Evolutionary conservation across 1,140 invertebrate genomes (phyloP).

Genomic region (Hycleus phaleratus): DNA sequence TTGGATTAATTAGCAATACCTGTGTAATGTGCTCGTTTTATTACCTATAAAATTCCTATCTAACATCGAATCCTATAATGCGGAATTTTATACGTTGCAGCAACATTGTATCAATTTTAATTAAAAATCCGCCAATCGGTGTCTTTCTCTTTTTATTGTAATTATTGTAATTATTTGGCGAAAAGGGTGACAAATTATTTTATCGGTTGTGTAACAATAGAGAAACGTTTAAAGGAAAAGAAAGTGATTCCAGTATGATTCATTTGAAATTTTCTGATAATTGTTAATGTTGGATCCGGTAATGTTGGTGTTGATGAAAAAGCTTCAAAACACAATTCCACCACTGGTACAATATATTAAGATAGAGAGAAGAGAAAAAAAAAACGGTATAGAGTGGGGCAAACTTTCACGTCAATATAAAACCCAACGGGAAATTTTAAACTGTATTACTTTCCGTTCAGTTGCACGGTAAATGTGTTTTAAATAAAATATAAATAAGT

Average conservation of each 20-base stretch:
- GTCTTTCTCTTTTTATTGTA: too few species aligned
- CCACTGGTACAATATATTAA: slow-evolving; percentile 17
- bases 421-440: slow-evolving; percentile 37
- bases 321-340: slow-evolving; percentile 19
- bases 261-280: slow-evolving; percentile 24
- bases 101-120: too few species aligned
- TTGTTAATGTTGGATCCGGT: slow-evolving; percentile 19
- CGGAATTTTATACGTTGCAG: too few species aligned
- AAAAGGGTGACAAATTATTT: slow-evolving; percentile 23
- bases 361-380: too few species aligned
- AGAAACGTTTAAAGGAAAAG: slow-evolving; percentile 25
- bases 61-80: too few species aligned
- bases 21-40: too few species aligned
- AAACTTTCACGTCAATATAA: slow-evolving; percentile 40
- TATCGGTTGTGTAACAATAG: slow-evolving; percentile 23
- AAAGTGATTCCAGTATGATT: slow-evolving; percentile 28
- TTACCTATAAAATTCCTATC: too few species aligned
- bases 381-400: slow-evolving; percentile 27
- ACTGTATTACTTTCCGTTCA: slow-evolving; percentile 35
- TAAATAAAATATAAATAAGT: not conserved
- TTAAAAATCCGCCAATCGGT: not conserved
- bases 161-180: slow-evolving; percentile 7
- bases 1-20: too few species aligned
- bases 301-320: slow-evolving; percentile 12
- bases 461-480: slow-evolving; percentile 2